Percentiles rank a stretch among this genome's conserved stretches.
phyloP scores from a whole-genome alignment of 2,113 vertebrate genomes.

The Leucoraja erinaceus region DNA sequence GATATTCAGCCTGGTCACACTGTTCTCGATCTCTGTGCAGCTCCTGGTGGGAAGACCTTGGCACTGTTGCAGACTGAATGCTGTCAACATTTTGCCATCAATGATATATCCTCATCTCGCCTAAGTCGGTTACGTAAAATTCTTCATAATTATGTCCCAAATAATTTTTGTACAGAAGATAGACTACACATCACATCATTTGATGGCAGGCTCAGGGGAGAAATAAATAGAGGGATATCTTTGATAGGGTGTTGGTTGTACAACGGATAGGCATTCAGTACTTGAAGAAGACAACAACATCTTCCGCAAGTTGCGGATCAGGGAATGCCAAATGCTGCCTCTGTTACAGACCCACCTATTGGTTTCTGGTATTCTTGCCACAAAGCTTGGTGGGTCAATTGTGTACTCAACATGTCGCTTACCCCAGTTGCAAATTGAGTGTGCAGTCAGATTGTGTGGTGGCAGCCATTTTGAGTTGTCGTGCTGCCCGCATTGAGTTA shows the following conservation, averaged over 20 bases:
- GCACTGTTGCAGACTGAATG: slow-evolving; percentile 76
- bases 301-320: slow-evolving; percentile 66
- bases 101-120: slow-evolving; percentile 73
- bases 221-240: slow-evolving; percentile 64
- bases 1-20: slow-evolving; percentile 61
- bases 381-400: too few species aligned
- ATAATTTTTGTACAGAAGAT: slow-evolving; percentile 48
- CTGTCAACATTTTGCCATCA: slow-evolving; percentile 67
- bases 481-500: too few species aligned
- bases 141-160: slow-evolving; percentile 73
- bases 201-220: slow-evolving; percentile 74
- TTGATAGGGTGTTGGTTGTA: slow-evolving; percentile 88
- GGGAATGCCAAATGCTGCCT: slow-evolving; percentile 77
- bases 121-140: slow-evolving; percentile 61
- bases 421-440: too few species aligned
- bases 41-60: slow-evolving; percentile 84
- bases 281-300: slow-evolving; percentile 85
- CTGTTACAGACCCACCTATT: slow-evolving; percentile 78
- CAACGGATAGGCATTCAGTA: slow-evolving; percentile 82
- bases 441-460: too few species aligned
- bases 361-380: slow-evolving; percentile 42
- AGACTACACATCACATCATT: slow-evolving; percentile 65
- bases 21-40: slow-evolving; percentile 87
- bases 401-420: too few species aligned
- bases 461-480: too few species aligned